Base-by-base conservation (phyloP, 2,113 vertebrate species). In the Sclerurus mexicanus region DNA sequence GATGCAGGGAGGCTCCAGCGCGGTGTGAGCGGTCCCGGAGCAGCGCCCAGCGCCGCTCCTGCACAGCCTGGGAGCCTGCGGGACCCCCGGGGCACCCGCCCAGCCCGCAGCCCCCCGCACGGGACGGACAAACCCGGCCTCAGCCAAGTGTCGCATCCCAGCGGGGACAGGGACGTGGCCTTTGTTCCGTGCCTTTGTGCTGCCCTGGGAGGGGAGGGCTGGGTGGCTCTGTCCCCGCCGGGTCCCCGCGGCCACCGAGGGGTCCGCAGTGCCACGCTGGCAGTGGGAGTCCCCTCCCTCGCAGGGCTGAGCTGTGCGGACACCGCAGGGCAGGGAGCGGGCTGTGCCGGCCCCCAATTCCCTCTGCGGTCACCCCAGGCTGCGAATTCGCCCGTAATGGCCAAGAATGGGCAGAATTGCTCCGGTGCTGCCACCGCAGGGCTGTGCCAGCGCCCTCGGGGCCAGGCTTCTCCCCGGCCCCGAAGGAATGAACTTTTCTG, bases 1-100 rank as follows among this genome's bases (percentile, higher is more conserved):
- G 14, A 6, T 6, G 31, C 56, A 56, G 25, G 42, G 46, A 81
- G 42, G 28, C 14, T 55, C 58, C 4, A 4, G 8, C 7, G n/a
- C 2, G 56, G 14, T 81, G 46, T 4, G 14, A 22, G 19, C 7
- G 37, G 12, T 75, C 31, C 52, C 2, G 3, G 73, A 69, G 49
- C 13, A 63, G 42, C 37, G 56, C 10, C 2, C 81, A 81, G 55
- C 69, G 19, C 63, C 63, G 62, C 85, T 85, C 49, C 50, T 22
- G 33, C 56, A 25, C 52, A 92, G 91, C 93, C 77, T 87, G 93
- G 96, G 96, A 96, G 92, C 90, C 93, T 96, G 14, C 68, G 42
- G 96, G 96, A 95, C 95, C 96, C 46, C 46, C 46, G 19, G 16
- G 42, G 44, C 44, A 44, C 40, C 40, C 12, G 14, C 40, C 40